Conservation (phyloP, 2,797 vertebrate genomes). For the Ficedula albicollis region DNA sequence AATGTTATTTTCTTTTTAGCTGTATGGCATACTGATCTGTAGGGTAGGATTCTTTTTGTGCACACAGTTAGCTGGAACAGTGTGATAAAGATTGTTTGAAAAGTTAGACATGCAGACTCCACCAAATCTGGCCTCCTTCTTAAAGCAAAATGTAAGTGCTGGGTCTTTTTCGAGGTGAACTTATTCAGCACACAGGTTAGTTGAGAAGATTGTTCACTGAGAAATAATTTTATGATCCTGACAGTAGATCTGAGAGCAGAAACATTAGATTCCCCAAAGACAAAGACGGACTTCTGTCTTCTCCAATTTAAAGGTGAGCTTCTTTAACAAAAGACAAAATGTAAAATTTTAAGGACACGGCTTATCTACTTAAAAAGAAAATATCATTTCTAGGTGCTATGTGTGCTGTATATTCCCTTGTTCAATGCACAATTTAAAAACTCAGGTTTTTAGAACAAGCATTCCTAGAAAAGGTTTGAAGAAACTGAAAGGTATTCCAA, state of each 20-base stretch:
- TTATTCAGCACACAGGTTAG: not conserved
- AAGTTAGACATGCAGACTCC: not conserved
- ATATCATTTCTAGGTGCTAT: not conserved
- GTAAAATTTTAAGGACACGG: not conserved
- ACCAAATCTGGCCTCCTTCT: not conserved
- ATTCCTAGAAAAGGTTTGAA: not conserved
- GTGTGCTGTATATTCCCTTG: not conserved
- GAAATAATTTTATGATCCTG: not conserved
- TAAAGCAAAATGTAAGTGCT: rapidly evolving
- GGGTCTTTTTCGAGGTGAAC: not conserved
- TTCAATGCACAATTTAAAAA: not conserved
- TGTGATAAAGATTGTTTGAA: not conserved
- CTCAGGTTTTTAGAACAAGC: not conserved
- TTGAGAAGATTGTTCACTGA: not conserved
- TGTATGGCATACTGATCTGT: not conserved
- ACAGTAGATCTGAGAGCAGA: not conserved
- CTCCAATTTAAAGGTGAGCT: not conserved
- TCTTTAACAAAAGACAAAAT: not conserved
- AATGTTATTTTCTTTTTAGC: slow-evolving; percentile 22
- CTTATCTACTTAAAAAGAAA: not conserved
- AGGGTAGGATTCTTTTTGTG: not conserved
- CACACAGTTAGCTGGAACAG: not conserved
- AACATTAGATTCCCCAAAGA: not conserved
- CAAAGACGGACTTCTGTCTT: not conserved
- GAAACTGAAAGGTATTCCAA: not conserved